Evolutionary conservation across 2,113 vertebrate species (phyloP), one percentile per base, ranked within the genome.

Genomic region (Apistogramma diplotaenia): DNA sequence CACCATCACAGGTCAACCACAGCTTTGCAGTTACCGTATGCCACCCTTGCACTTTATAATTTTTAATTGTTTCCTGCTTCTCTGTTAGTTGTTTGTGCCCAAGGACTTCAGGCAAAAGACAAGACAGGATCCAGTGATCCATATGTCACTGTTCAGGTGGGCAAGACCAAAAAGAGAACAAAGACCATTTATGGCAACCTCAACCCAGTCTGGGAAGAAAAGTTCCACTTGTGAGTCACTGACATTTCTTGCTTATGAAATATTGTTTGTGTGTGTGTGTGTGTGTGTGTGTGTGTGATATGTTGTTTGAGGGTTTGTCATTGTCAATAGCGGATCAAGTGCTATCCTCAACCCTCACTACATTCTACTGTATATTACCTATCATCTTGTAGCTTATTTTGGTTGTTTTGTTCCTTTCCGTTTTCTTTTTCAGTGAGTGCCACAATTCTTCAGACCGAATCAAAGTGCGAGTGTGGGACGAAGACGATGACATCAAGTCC

Each of bases 391-490:
- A 70, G 29, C 19, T 51, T 25, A 21, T 25, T 40, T 27, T 29
- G 8, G n/a, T 46, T n/a, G 19, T 18, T 33, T 19, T 46, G 21
- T 15, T 74, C 19, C 15, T 21, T 49, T 73, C 15, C 1, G 2
- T 60, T n/a, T 35, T 85, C 58, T 71, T 43, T 54, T 5, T 29
- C 82, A 99, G 98, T n/a, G 98, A 99, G 92, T 99, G 98, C 96
- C 98, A 99, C 93, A 99, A 99, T 91, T 99, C 98, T 11, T 99
- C 98, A 1, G 98, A 99, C 78, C 96, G 98, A 15, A 99, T 99
- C 86, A 99, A 99, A 90, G 98, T 99, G 29, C 96, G 98, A 0
- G 98, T 99, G 13, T 99, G 98, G 98, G 98, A 99, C 56, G 98
- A 99, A 86, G 98, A 99, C 16, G 98, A 99, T 5, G 98, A 99